Percentiles rank a stretch among this genome's conserved stretches.
Conservation (phyloP, 2,113 vertebrate genomes). For the rat (Rattus norvegicus) region GRCr8 NC_086022.1:43614501-43615000, state of each 20-base stretch:
- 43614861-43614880: neutral
- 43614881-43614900: fast-evolving
- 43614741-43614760: neutral
- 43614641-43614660: neutral
- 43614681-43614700: neutral
- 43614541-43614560: neutral
- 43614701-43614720: neutral
- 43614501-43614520: neutral
- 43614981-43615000: neutral
- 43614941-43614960: neutral
- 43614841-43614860: neutral
- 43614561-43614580: neutral
- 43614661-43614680: neutral
- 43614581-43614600: neutral
- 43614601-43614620: neutral
- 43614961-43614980: neutral
- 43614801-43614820: neutral
- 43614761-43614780: neutral
- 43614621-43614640: neutral
- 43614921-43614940: neutral
- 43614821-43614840: neutral
- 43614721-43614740: neutral
- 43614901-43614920: neutral
- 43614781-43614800: neutral
- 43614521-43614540: neutral